Evolutionary conservation across 2,113 vertebrate species (phyloP).

Genomic region (Pitta sordida): DNA sequence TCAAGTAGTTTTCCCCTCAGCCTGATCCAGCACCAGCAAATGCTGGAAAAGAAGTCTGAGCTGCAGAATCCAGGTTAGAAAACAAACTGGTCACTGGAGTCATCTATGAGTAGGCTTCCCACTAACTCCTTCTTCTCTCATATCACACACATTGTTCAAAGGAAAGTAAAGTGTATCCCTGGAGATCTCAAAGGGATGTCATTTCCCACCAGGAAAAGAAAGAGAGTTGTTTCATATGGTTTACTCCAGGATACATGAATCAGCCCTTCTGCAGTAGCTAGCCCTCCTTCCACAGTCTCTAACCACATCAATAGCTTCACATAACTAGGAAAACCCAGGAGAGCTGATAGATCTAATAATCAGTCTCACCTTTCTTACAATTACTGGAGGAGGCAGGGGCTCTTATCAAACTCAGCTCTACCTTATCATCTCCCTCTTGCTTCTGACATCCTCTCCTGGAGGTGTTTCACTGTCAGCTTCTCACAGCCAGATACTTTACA

Average conservation of each 20-base stretch:
- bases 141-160: not conserved
- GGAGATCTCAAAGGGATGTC: fast-evolving
- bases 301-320: not conserved
- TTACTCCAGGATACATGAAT: not conserved
- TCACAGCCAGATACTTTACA: not conserved
- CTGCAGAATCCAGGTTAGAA: not conserved
- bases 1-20: not conserved
- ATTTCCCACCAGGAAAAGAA: not conserved
- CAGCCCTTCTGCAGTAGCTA: not conserved
- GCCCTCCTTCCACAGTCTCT: not conserved
- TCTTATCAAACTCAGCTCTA: not conserved
- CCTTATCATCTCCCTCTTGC: not conserved
- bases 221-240: not conserved
- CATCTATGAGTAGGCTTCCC: not conserved
- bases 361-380: not conserved
- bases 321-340: not conserved
- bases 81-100: not conserved
- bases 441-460: slow-evolving; percentile 3
- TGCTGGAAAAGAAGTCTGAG: not conserved
- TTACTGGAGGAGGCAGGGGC: not conserved
- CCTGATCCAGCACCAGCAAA: not conserved
- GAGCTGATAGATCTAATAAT: not conserved
- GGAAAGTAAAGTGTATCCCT: not conserved
- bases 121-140: not conserved
- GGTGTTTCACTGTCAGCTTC: slow-evolving; percentile 3